phyloP scores from a whole-genome alignment of 2,888 invertebrate genomes.

The Tipula confusa region DNA sequence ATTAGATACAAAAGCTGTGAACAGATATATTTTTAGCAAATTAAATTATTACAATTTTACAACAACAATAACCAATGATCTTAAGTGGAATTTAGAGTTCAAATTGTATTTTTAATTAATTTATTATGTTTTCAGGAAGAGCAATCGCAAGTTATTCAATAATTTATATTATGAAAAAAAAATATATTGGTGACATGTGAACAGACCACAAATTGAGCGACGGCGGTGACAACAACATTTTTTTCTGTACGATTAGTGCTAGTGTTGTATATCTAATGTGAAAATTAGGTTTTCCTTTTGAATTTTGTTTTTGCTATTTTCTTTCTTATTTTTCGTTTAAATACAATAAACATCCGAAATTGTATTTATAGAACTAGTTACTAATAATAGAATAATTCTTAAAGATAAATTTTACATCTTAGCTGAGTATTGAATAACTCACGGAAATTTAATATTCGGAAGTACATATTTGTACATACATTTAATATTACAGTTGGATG shows the following conservation, averaged over 20 bases:
- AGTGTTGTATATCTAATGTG: background rate
- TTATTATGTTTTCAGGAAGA: background rate
- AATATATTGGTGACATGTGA: background rate
- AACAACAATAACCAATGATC: background rate
- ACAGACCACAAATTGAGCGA: background rate
- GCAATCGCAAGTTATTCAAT: background rate
- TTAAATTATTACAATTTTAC: background rate
- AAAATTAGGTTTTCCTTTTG: background rate
- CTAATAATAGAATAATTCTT: slow-evolving; percentile 12
- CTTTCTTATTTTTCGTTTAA: background rate
- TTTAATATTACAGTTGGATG: background rate
- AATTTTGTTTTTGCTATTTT: background rate
- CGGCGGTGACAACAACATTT: background rate
- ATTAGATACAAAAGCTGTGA: background rate
- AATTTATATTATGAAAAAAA: background rate
- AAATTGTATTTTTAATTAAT: background rate
- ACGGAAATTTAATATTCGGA: background rate
- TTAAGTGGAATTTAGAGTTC: background rate
- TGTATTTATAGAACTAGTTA: slow-evolving; percentile 13
- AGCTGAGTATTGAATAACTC: background rate
- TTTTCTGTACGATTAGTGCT: background rate
- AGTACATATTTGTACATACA: background rate
- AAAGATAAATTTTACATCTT: background rate
- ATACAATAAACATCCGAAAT: slow-evolving; percentile 14
- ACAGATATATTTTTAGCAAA: background rate